These are phyloP conservation scores for Dusona sp. DNA, from an alignment of 2,888 invertebrate species.

Conservation along the genomic window DNA sequence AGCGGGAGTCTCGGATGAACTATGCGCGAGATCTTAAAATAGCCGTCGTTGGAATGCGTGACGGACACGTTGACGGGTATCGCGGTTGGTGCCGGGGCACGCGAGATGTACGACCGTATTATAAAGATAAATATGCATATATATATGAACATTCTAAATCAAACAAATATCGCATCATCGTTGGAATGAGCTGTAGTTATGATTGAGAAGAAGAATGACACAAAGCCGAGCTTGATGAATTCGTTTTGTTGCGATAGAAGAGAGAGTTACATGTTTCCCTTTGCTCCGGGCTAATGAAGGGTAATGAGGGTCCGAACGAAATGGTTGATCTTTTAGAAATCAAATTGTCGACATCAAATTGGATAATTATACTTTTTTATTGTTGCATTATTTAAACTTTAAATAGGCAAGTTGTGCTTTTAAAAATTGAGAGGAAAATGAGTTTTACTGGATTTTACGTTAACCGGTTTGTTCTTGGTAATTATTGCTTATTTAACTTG, in stretches of 20 bases:
- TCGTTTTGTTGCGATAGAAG: slow-evolving; percentile 22
- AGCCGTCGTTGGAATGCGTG: slow-evolving; percentile 68
- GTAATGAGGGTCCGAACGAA: background rate
- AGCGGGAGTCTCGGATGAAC: slow-evolving; percentile 59
- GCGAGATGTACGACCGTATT: slow-evolving; percentile 32
- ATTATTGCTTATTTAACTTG: background rate
- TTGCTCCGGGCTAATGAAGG: background rate
- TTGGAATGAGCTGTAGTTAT: background rate
- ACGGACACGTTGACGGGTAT: slow-evolving; percentile 66
- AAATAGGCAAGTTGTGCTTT: too few relatives aligned
- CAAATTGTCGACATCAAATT: background rate
- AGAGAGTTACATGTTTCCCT: background rate
- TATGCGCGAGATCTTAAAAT: slow-evolving; percentile 67
- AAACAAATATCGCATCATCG: slow-evolving; percentile 57
- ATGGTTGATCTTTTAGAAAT: background rate
- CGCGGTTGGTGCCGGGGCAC: slow-evolving; percentile 37
- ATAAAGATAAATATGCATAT: slow-evolving; percentile 27
- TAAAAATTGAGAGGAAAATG: too few relatives aligned
- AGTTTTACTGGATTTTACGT: too few relatives aligned
- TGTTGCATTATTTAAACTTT: background rate
- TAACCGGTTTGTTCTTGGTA: too few relatives aligned
- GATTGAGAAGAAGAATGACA: slow-evolving; percentile 39
- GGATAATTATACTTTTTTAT: background rate
- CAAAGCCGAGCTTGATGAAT: slow-evolving; percentile 32
- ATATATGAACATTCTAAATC: slow-evolving; percentile 25